phyloP scores from a whole-genome alignment of 1,140 invertebrate species.

The Leptinotarsa defecta region DNA sequence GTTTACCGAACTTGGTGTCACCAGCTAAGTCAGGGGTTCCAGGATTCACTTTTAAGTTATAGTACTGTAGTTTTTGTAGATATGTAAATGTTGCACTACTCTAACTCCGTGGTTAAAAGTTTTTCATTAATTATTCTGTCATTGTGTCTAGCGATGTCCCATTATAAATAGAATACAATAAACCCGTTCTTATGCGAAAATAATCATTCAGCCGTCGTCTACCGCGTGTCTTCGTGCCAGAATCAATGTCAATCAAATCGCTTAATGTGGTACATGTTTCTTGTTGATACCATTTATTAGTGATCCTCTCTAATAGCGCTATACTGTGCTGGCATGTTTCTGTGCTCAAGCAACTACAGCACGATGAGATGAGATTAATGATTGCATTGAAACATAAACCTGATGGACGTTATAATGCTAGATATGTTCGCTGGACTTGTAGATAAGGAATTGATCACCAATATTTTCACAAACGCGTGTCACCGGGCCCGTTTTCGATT shows the following conservation, averaged over 20 bases:
- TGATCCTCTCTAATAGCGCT: slow-evolving; percentile 10
- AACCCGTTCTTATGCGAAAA: not conserved
- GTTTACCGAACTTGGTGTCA: too few relatives aligned
- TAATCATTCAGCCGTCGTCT: not conserved
- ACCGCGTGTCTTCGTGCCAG: not conserved
- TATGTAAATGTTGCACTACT: too few relatives aligned
- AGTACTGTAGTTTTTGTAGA: too few relatives aligned
- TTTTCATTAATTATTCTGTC: too few relatives aligned
- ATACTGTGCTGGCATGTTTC: slow-evolving; percentile 1
- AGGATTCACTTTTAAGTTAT: too few relatives aligned
- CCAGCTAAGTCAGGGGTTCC: too few relatives aligned
- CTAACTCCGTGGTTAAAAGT: too few relatives aligned
- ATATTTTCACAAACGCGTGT: slow-evolving; percentile 20
- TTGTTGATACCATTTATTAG: slow-evolving; percentile 15
- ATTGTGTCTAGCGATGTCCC: not conserved
- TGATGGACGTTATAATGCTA: slow-evolving; percentile 26
- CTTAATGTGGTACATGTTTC: not conserved
- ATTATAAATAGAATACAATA: not conserved
- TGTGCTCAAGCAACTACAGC: slow-evolving; percentile 18
- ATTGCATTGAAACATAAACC: slow-evolving; percentile 28
- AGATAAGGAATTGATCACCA: slow-evolving; percentile 27
- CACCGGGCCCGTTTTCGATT: slow-evolving; percentile 18
- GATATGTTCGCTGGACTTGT: slow-evolving; percentile 26
- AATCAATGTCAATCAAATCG: not conserved
- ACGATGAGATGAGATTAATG: slow-evolving; percentile 27